phyloP scores from a whole-genome alignment of 2,797 vertebrate genomes.

The Leucoraja ocellata region DNA sequence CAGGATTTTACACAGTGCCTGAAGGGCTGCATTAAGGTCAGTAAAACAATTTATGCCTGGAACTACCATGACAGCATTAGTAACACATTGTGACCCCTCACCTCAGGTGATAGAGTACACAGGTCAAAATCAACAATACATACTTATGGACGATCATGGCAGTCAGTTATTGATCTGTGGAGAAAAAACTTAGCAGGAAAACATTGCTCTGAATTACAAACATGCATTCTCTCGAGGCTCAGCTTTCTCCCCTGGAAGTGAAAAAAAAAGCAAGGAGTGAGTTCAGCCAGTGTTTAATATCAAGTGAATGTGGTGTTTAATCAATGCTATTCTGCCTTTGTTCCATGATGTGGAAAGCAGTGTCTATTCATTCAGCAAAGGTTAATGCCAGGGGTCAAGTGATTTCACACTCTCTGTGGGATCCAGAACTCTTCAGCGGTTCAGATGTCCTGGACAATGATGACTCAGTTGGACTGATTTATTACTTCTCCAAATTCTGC shows the following conservation, averaged over 20 bases:
- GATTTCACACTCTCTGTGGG: conserved; percentile 94
- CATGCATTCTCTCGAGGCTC: conserved; percentile 72
- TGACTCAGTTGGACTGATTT: conserved; percentile 95
- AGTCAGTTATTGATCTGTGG: conserved; percentile 73
- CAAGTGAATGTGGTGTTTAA: conserved; percentile 89
- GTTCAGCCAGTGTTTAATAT: conserved; percentile 88
- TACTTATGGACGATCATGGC: conserved; percentile 71
- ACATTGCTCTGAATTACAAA: conserved; percentile 84
- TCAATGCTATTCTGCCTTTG: conserved; percentile 93
- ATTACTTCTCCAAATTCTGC: conserved; percentile 73
- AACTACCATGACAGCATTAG: conserved; percentile 53
- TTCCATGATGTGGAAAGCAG: conserved; percentile 77
- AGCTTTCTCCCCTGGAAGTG: conserved; percentile 58
- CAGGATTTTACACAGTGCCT: conserved; percentile 40
- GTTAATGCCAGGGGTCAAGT: conserved; percentile 98
- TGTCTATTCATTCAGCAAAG: conserved; percentile 87
- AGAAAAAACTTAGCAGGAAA: conserved; percentile 69
- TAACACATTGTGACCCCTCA: conserved; percentile 55
- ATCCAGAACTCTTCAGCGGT: conserved; percentile 78
- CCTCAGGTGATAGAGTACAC: conserved; percentile 64
- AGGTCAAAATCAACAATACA: conserved; percentile 67
- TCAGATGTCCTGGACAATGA: conserved; percentile 83
- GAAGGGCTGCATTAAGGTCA: conserved; percentile 44
- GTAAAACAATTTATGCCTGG: conserved; percentile 55
- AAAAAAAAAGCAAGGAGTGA: conserved; percentile 58